Evolutionary conservation across 2,113 vertebrate genomes (phyloP).

Genomic region (Equus przewalskii): DNA sequence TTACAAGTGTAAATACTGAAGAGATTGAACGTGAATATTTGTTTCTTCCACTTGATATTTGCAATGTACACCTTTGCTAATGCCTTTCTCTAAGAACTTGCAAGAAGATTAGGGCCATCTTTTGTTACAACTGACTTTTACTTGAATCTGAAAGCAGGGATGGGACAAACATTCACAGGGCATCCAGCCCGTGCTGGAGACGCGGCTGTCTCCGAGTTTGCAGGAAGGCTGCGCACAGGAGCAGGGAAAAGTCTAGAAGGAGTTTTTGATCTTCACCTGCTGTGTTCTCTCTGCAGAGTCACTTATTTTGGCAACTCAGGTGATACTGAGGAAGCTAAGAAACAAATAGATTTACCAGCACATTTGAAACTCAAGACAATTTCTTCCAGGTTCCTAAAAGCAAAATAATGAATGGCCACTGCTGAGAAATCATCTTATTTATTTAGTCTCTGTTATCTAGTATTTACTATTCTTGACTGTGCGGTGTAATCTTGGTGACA

Average conservation of each 20-base stretch:
- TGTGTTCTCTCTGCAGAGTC: constrained; percentile 88
- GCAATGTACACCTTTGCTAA: neutral
- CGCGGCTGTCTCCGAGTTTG: neutral
- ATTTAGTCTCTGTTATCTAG: constrained; percentile 17
- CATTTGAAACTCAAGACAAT: constrained; percentile 93
- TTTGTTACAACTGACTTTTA: neutral
- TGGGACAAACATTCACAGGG: neutral
- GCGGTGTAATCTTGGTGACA: constrained; percentile 53
- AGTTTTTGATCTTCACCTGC: neutral
- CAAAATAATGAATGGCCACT: constrained; percentile 92
- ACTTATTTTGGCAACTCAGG: constrained; percentile 89
- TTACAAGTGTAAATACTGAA: neutral
- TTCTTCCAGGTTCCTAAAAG: constrained; percentile 91
- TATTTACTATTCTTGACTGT: constrained; percentile 42
- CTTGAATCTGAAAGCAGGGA: neutral
- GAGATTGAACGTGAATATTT: neutral
- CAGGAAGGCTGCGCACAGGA: neutral
- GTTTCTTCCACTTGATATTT: neutral
- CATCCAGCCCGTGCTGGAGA: neutral
- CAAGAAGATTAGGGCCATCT: neutral
- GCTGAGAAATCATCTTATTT: constrained; percentile 73
- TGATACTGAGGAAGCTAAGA: constrained; percentile 96
- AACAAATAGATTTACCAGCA: constrained; percentile 92
- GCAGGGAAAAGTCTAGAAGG: neutral
- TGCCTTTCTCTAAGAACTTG: constrained; percentile 28